Evolutionary conservation across 2,888 invertebrate species (phyloP).

Genomic region (Lepeophtheirus nordmannii): DNA sequence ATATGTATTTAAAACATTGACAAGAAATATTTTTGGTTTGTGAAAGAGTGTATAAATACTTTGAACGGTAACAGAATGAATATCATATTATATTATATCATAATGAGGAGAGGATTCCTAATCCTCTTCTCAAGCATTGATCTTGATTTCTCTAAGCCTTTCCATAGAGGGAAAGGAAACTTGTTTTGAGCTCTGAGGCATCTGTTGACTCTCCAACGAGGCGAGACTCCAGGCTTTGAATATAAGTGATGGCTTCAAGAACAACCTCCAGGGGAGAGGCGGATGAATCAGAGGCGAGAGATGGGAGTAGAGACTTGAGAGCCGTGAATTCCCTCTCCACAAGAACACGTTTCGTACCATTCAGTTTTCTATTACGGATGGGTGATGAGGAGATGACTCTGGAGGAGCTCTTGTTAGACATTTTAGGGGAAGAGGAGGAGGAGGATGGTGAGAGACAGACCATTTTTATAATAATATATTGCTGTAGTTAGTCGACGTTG

Average conservation of each 20-base stretch:
- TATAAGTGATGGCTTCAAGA: slow-evolving; percentile 1
- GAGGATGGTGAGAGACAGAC: not conserved
- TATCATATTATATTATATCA: too few relatives aligned
- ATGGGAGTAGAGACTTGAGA: not conserved
- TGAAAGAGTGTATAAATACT: too few relatives aligned
- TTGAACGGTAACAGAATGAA: too few relatives aligned
- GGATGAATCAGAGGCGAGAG: not conserved
- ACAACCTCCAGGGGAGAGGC: not conserved
- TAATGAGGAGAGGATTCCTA: too few relatives aligned
- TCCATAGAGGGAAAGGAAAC: not conserved
- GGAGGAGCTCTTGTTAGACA: not conserved
- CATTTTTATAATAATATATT: not conserved
- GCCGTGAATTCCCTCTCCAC: not conserved
- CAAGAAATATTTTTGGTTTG: too few relatives aligned
- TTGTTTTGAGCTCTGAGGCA: not conserved
- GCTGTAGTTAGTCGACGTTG: not conserved
- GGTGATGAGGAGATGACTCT: not conserved
- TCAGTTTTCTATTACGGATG: not conserved
- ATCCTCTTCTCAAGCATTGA: too few relatives aligned
- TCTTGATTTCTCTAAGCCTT: not conserved
- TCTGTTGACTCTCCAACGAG: not conserved
- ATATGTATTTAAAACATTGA: too few relatives aligned
- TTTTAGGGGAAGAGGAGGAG: not conserved
- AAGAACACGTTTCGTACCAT: not conserved
- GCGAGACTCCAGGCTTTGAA: slow-evolving; percentile 6